Conservation (phyloP, 2,797 vertebrate genomes). For the Rhabdophis nuchalis region DNA sequence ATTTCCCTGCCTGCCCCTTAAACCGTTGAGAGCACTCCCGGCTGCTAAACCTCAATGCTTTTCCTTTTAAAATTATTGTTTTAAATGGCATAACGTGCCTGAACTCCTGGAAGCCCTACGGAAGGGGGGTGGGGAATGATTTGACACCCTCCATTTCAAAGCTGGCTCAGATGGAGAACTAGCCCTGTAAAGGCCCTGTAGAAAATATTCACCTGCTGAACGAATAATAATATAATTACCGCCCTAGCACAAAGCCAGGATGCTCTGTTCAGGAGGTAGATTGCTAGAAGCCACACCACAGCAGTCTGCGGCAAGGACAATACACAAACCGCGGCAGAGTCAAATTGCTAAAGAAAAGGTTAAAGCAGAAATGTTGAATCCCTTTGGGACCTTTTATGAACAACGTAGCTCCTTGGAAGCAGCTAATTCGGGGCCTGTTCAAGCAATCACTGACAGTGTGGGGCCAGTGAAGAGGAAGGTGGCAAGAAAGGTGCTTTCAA, state of each 20-base stretch:
- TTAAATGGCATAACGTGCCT: conserved; percentile 21
- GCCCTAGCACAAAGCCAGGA: conserved; percentile 7
- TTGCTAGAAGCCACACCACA: conserved; percentile 4
- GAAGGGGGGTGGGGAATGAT: neutral
- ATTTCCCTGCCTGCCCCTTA: conserved; percentile 24
- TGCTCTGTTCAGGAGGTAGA: conserved; percentile 7
- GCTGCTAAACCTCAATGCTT: conserved; percentile 6
- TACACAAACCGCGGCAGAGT: neutral
- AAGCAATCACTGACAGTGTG: neutral
- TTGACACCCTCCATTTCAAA: neutral
- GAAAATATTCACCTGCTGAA: conserved; percentile 36
- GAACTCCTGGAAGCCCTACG: conserved; percentile 13
- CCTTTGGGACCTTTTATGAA: neutral
- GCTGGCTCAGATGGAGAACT: neutral
- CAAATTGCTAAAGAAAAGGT: neutral
- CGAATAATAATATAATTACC: conserved; percentile 41
- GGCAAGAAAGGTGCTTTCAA: neutral
- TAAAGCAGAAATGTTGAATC: neutral
- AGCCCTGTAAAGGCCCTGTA: neutral
- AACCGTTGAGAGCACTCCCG: neutral
- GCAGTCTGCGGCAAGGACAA: conserved; percentile 22
- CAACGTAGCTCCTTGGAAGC: neutral
- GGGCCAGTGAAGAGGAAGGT: neutral
- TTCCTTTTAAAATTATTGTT: conserved; percentile 26
- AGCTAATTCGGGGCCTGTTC: neutral